Conservation (phyloP, 2,113 vertebrate species). For the Phalacrocorax pelagicus region DNA sequence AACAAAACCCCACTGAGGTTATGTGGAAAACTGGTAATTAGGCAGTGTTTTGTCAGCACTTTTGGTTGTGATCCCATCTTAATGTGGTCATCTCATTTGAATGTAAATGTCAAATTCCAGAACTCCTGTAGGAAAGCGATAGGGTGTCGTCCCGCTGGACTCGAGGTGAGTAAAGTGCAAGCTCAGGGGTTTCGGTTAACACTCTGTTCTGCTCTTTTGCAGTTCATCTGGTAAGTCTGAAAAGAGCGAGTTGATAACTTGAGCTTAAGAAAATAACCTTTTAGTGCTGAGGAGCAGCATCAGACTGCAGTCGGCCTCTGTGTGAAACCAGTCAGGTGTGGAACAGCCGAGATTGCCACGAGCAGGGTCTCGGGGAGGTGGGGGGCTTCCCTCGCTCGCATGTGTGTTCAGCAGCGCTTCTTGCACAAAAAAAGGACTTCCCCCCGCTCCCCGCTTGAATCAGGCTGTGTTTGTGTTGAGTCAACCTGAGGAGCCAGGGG, state of each 20-base stretch:
- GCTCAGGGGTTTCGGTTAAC: neutral
- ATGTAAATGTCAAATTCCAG: constrained; percentile 42
- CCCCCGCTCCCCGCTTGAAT: neutral
- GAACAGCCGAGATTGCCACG: fast-evolving
- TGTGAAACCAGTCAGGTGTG: neutral
- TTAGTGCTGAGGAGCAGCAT: neutral
- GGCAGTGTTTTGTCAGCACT: constrained; percentile 14
- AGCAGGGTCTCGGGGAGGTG: fast-evolving
- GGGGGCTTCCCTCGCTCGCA: neutral
- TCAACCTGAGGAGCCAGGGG: neutral
- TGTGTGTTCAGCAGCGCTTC: fast-evolving
- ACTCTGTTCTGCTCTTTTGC: neutral
- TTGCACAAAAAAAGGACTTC: fast-evolving
- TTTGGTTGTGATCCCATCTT: constrained; percentile 26
- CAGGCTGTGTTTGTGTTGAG: fast-evolving
- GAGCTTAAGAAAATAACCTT: neutral
- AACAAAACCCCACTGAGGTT: neutral
- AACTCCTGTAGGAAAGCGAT: neutral
- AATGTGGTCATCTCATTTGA: constrained; percentile 31
- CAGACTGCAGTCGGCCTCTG: too few species aligned
- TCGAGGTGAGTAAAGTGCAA: neutral
- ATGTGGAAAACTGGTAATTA: neutral
- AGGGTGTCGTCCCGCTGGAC: neutral
- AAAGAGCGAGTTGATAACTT: neutral
- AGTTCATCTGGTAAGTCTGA: neutral